Conservation (phyloP, 2,888 invertebrate species). For the Drosophila sordidula region DNA sequence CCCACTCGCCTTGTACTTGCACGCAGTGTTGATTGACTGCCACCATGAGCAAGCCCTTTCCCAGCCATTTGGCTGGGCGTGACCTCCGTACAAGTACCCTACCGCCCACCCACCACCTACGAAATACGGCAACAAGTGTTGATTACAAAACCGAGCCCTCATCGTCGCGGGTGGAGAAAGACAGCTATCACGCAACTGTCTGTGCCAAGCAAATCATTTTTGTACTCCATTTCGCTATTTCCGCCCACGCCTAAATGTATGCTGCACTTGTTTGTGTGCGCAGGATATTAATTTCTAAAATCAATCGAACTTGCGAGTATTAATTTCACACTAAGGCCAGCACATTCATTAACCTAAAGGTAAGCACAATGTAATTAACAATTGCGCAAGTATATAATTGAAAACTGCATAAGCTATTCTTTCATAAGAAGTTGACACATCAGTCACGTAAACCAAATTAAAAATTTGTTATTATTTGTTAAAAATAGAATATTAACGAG, state of each 20-base stretch:
- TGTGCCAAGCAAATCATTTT: not conserved
- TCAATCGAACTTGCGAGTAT: not conserved
- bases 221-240: not conserved
- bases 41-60: not conserved
- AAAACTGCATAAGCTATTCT: too few species aligned
- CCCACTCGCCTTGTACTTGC: not conserved
- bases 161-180: not conserved
- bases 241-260: not conserved
- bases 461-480: too few species aligned
- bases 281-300: not conserved
- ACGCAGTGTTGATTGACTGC: slow-evolving; percentile 36
- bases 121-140: slow-evolving; percentile 19
- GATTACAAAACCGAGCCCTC: slow-evolving; percentile 26
- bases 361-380: too few species aligned
- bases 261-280: not conserved
- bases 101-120: not conserved
- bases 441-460: too few species aligned
- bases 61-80: not conserved
- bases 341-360: not conserved
- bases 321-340: not conserved
- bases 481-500: too few species aligned
- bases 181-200: not conserved
- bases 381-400: too few species aligned
- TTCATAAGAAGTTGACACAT: too few species aligned
- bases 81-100: not conserved